Evolutionary conservation across 2,888 invertebrate genomes (phyloP).

Genomic region (Osedax frankpressi): DNA sequence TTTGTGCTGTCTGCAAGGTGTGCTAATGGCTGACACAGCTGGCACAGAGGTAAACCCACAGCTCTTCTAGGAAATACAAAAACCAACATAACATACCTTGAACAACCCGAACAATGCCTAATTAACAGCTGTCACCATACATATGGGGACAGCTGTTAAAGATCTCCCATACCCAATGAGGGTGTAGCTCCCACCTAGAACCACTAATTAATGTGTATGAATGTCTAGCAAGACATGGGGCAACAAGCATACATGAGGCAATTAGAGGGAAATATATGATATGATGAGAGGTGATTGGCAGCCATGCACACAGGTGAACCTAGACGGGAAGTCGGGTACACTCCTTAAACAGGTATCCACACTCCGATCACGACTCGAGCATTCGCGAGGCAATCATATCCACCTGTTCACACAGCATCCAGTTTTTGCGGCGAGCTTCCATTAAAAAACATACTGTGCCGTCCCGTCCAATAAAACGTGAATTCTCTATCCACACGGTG

Average conservation of each 20-base stretch:
- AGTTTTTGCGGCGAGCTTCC: constrained; percentile 5
- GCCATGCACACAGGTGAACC: background rate
- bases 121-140: background rate
- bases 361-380: background rate
- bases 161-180: background rate
- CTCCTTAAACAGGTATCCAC: background rate
- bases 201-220: background rate
- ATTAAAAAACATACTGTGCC: background rate
- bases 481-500: constrained; percentile 8
- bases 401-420: constrained; percentile 6
- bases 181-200: background rate
- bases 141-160: background rate
- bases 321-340: background rate
- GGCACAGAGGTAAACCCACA: background rate
- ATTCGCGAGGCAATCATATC: constrained; percentile 6
- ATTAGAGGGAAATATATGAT: constrained; percentile 1
- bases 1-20: constrained; percentile 2
- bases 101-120: constrained; percentile 4
- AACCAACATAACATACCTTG: background rate
- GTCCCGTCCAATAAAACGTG: constrained; percentile 5
- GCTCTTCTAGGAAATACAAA: constrained; percentile 9
- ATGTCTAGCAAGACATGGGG: background rate
- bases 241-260: background rate
- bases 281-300: background rate
- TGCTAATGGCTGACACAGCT: background rate